A percentile compares a stretch with the other conserved stretches of the same genome.
Conservation (phyloP, 2,797 vertebrate species). For the Aotus griseimembra region DNA sequence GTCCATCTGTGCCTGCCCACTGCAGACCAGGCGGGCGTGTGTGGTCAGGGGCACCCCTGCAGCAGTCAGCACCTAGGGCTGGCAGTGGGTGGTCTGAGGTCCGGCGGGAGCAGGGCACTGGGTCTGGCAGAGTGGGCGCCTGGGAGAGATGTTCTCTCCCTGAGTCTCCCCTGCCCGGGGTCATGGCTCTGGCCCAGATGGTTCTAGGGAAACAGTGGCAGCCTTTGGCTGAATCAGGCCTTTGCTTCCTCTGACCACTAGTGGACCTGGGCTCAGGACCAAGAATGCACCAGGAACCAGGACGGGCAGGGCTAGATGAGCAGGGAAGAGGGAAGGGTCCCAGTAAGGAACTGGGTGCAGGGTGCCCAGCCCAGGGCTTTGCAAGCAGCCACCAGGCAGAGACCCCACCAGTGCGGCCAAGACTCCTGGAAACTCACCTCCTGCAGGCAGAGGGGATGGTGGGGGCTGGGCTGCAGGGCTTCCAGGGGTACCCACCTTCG, state of each 20-base stretch:
- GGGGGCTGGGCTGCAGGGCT: rapidly evolving
- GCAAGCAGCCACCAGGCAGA: neutral
- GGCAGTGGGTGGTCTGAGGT: rapidly evolving
- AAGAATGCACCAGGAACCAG: neutral
- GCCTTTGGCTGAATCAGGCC: neutral
- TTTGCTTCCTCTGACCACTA: neutral
- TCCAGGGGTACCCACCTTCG: rapidly evolving
- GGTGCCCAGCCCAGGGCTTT: neutral
- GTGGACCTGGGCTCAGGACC: neutral
- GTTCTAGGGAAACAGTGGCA: rapidly evolving
- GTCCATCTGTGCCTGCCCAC: neutral
- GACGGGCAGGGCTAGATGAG: rapidly evolving
- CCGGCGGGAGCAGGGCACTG: no score
- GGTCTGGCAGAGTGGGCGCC: neutral
- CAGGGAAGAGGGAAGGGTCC: no score
- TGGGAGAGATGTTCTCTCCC: neutral
- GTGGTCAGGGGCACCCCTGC: rapidly evolving
- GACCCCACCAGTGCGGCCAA: no score
- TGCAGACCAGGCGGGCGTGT: neutral
- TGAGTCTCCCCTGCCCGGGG: no score
- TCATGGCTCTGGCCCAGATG: neutral
- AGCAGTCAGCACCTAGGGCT: no score
- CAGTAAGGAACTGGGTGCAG: neutral
- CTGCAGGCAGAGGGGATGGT: neutral
- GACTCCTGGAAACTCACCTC: rapidly evolving